These are phyloP conservation scores for Zoanthus solanderi DNA, from an alignment of 92 coral and sea anemone genomes.

Conservation along the genomic window DNA sequence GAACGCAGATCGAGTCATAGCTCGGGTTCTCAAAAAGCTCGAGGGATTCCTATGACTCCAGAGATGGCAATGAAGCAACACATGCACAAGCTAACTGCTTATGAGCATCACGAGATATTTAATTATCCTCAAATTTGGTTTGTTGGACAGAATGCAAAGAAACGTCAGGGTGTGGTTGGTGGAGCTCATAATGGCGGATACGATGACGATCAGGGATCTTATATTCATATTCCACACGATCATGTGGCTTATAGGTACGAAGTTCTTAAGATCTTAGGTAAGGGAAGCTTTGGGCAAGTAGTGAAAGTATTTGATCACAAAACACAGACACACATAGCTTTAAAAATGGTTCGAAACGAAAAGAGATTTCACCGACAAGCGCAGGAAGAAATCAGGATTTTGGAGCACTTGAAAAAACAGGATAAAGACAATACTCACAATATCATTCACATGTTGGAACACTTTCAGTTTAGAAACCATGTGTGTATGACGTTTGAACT, in stretches of 20 bases:
- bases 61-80: conserved; percentile 95
- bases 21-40: conserved; percentile 85
- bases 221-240: conserved; percentile 98
- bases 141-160: conserved; percentile 97
- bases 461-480: conserved; percentile 94
- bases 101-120: conserved; percentile 96
- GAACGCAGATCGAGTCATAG: conserved; percentile 80
- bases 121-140: conserved; percentile 96
- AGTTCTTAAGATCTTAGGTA: conserved; percentile 95
- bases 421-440: conserved; percentile 95
- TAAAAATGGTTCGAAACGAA: conserved; percentile 99
- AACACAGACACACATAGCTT: conserved; percentile 91
- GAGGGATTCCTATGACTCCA: conserved; percentile 88
- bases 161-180: conserved; percentile 99
- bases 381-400: conserved; percentile 93
- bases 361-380: conserved; percentile 99
- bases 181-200: conserved; percentile 98
- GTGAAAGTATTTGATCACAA: conserved; percentile 98
- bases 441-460: conserved; percentile 95
- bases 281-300: conserved; percentile 99
- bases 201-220: conserved; percentile 99
- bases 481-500: conserved; percentile 98
- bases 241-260: conserved; percentile 97
- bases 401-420: conserved; percentile 95
- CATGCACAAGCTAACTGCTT: conserved; percentile 96